Percentiles rank a stretch among this genome's conserved stretches.
These are phyloP conservation scores for Acipenser transmontanus DNA, from an alignment of 2,797 vertebrate genomes.

Conservation along the genomic window DNA sequence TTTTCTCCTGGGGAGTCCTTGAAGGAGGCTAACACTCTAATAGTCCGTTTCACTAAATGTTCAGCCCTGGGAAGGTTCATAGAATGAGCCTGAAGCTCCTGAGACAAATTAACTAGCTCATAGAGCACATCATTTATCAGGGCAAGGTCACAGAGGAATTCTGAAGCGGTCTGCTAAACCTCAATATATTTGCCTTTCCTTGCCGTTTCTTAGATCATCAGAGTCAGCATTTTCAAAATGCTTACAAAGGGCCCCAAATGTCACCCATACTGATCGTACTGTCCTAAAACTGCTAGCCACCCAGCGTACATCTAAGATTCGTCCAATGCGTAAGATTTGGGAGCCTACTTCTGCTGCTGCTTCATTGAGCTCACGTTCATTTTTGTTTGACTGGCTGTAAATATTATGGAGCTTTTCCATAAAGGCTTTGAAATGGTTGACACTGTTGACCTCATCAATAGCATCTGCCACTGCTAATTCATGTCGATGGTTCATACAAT, in stretches of 20 bases:
- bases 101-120: conserved; percentile 10
- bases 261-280: neutral
- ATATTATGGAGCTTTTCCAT: no score
- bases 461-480: neutral
- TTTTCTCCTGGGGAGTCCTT: conserved; percentile 3
- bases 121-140: neutral
- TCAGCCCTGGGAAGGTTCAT: conserved; percentile 3
- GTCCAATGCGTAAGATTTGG: conserved; percentile 1
- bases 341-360: conserved; percentile 3
- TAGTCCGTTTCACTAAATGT: neutral
- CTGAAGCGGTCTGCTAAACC: neutral
- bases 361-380: neutral
- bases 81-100: conserved; percentile 10
- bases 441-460: no score
- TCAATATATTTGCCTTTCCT: conserved; percentile 15
- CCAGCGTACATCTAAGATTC: conserved; percentile 4
- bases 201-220: neutral
- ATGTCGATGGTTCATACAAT: conserved; percentile 18
- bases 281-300: conserved; percentile 14
- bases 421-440: no score
- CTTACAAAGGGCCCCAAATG: neutral
- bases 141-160: conserved; percentile 2
- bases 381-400: no score
- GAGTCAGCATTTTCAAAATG: conserved; percentile 6
- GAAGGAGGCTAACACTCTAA: conserved; percentile 3